Evolutionary conservation across 2,113 vertebrate species (phyloP), one percentile per base, ranked within the genome.

Genomic region (Zingel zingel): DNA sequence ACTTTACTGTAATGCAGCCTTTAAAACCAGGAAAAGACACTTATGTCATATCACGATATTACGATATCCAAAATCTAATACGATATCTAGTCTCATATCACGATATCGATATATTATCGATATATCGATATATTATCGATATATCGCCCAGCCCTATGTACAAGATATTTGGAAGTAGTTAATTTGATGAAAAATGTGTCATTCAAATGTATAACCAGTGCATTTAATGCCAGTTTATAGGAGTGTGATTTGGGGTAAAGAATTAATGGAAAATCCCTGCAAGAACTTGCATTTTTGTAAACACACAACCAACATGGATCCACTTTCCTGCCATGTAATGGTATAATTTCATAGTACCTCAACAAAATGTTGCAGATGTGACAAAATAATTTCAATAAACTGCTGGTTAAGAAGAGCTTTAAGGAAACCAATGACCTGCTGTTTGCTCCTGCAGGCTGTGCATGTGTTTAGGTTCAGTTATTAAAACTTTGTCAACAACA

Each of bases 401-500:
- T 56, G 12, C 23, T 59, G 45, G 43, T 48, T 0, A 50, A 39
- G 30, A 72, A 36, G 8, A 51, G 53, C 0, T 73, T 30, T 1
- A 13, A 23, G 50, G 12, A 67, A 78, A 43, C 56, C 69, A 62
- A n/a, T 65, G 69, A 65, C 27, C 59, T 48, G n/a, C 39, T 18
- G 13, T 75, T 70, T 75, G 13, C 66, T 77, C 51, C 59, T 51
- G 54, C 59, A 61, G 61, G 30, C 70, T 75, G 70, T 23, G 61
- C 61, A 74, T 56, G 58, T 74, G 72, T 27, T 43, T 58, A 10
- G 14, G 15, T 39, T 70, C 64, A 64, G 25, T 83, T 82, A 51
- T 79, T 51, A 10, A 54, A 88, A 63, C 50, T 9, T 39, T 23
- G 58, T 78, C 67, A 70, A 36, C 48, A 72, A 54, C 77, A 67